These are phyloP conservation scores for Choloepus hoffmanni DNA, from an alignment of 2,113 vertebrate genomes.

Conservation along the genomic window DNA sequence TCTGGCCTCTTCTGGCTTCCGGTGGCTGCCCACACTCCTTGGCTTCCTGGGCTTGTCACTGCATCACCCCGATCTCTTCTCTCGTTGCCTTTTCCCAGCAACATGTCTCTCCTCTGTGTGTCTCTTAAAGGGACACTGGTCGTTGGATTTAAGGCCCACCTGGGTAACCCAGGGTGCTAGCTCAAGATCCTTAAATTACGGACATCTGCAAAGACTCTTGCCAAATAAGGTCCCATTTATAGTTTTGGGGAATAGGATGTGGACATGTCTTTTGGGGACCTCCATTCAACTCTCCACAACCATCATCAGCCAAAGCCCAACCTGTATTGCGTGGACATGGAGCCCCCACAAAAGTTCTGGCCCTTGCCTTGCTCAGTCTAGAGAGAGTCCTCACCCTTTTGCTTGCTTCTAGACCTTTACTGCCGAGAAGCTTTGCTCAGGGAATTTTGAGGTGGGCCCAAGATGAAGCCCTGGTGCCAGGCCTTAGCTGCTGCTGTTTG, in stretches of 20 bases:
- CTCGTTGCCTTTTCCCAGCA: background rate
- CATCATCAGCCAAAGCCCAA: background rate
- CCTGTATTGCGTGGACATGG: fast-evolving
- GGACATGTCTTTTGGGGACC: background rate
- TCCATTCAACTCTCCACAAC: background rate
- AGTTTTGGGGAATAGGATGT: background rate
- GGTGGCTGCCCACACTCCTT: background rate
- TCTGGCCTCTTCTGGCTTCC: background rate
- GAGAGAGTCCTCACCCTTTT: background rate
- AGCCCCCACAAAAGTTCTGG: background rate
- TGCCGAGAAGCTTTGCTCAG: background rate
- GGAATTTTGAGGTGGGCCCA: background rate
- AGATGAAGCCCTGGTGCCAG: background rate
- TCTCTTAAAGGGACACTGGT: background rate
- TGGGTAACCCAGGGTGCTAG: no score
- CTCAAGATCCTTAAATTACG: background rate
- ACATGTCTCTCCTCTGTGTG: background rate
- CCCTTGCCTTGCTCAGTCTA: no score
- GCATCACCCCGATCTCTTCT: fast-evolving
- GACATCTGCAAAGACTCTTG: background rate
- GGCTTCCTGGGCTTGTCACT: background rate
- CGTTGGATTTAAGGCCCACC: background rate
- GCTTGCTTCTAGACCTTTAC: background rate
- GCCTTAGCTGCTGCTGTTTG: background rate
- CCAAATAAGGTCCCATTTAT: background rate